Evolutionary conservation across 2,888 invertebrate genomes (phyloP).

Genomic region (Acanthoscelides obtectus): DNA sequence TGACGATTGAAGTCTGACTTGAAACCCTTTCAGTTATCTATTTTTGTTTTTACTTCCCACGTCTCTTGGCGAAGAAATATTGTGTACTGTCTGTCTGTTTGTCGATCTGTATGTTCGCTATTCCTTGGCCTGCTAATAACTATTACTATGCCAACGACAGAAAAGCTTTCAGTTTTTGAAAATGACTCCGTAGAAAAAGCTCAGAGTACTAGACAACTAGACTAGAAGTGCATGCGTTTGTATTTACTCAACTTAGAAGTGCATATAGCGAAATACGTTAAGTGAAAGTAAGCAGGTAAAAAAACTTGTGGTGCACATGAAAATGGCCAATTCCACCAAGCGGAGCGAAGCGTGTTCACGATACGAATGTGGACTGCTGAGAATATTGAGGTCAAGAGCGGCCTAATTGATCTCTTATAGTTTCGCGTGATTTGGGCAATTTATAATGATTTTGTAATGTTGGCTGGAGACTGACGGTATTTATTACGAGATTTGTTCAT

Average conservation of each 20-base stretch:
- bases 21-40: no score
- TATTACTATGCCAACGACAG: no score
- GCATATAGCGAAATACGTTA: not conserved
- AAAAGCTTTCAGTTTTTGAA: no score
- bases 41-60: no score
- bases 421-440: not conserved
- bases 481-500: not conserved
- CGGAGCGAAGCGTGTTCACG: not conserved
- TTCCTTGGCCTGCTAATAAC: no score
- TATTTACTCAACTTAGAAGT: not conserved
- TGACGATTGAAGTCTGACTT: no score
- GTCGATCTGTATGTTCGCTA: no score
- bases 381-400: not conserved
- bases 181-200: no score
- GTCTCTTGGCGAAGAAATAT: no score
- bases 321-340: not conserved
- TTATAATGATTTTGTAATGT: not conserved
- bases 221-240: not conserved
- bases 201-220: no score
- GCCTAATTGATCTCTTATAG: not conserved
- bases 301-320: not conserved
- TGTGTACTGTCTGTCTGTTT: no score
- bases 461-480: not conserved
- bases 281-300: not conserved
- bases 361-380: not conserved